A percentile compares a stretch with the other conserved stretches of the same genome.
These are phyloP conservation scores for Fragum fragum DNA, from an alignment of 2,888 invertebrate genomes.

Conservation along the genomic window DNA sequence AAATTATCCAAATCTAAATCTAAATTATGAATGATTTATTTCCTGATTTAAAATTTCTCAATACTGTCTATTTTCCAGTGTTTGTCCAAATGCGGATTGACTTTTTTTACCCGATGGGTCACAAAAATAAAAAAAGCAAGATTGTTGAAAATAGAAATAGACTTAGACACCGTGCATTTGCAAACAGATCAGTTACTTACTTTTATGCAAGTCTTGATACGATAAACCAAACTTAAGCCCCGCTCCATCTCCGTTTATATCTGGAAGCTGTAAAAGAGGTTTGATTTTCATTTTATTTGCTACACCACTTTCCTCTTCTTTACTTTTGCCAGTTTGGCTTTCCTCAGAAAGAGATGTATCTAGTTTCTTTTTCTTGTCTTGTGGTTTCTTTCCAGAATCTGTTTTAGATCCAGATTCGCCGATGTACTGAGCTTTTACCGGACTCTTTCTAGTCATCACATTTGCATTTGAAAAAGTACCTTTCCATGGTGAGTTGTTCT, in stretches of 20 bases:
- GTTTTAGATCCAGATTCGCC: slow-evolving; percentile 10
- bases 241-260: slow-evolving; percentile 47
- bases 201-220: slow-evolving; percentile 50
- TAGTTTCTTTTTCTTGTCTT: not conserved
- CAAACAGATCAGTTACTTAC: slow-evolving; percentile 43
- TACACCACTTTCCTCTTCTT: slow-evolving; percentile 14
- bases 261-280: slow-evolving; percentile 50
- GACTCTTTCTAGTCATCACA: slow-evolving; percentile 25
- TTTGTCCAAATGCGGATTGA: no score
- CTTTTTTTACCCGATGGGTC: no score
- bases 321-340: slow-evolving; percentile 8
- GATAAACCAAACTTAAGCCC: slow-evolving; percentile 39
- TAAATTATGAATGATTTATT: no score
- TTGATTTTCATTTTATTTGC: slow-evolving; percentile 56
- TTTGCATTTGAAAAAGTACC: slow-evolving; percentile 52
- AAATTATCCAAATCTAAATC: no score
- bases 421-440: slow-evolving; percentile 16
- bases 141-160: no score
- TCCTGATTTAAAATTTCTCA: no score
- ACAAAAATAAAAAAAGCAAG: no score
- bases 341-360: slow-evolving; percentile 25
- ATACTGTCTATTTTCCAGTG: no score
- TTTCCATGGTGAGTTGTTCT: slow-evolving; percentile 53
- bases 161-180: no score
- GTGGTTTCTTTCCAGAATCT: slow-evolving; percentile 11